These are phyloP conservation scores for Leguminivora glycinivorella DNA, from an alignment of 1,140 invertebrate species.

Conservation along the genomic window DNA sequence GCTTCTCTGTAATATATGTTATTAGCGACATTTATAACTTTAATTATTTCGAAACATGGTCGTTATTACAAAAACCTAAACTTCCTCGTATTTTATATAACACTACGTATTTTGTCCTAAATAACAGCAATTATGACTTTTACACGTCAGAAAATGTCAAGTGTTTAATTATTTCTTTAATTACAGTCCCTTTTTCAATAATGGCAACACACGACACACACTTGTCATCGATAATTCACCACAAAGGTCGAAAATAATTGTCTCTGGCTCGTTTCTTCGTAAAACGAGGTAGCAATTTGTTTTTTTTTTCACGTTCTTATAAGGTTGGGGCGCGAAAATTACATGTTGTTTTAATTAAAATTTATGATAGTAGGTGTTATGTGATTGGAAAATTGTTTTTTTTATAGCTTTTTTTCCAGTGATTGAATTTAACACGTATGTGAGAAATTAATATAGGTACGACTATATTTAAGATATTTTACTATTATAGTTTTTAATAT, in stretches of 20 bases:
- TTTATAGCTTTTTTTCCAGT: neutral
- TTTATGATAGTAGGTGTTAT: slow-evolving; percentile 7
- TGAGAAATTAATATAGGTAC: neutral
- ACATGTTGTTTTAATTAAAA: slow-evolving; percentile 23
- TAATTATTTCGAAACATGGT: too few relatives aligned
- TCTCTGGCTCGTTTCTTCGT: slow-evolving; percentile 12
- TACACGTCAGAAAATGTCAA: neutral
- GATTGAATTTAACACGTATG: neutral
- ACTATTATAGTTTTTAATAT: too few relatives aligned
- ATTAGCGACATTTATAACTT: too few relatives aligned
- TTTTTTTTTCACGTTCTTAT: slow-evolving; percentile 17
- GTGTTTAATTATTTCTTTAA: slow-evolving; percentile 17
- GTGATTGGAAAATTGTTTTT: neutral
- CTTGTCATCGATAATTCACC: slow-evolving; percentile 5
- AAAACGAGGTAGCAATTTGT: slow-evolving; percentile 13
- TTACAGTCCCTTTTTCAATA: slow-evolving; percentile 18
- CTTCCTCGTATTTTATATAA: neutral
- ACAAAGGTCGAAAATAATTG: slow-evolving; percentile 14
- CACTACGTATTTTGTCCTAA: neutral
- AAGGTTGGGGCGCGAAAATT: slow-evolving; percentile 9
- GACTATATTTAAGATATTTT: too few relatives aligned
- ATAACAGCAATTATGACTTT: neutral
- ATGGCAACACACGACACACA: neutral
- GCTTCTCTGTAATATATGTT: too few relatives aligned
- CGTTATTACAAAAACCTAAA: neutral